Conservation (phyloP, 2,888 invertebrate genomes). For the Protophormia terraenovae region DNA sequence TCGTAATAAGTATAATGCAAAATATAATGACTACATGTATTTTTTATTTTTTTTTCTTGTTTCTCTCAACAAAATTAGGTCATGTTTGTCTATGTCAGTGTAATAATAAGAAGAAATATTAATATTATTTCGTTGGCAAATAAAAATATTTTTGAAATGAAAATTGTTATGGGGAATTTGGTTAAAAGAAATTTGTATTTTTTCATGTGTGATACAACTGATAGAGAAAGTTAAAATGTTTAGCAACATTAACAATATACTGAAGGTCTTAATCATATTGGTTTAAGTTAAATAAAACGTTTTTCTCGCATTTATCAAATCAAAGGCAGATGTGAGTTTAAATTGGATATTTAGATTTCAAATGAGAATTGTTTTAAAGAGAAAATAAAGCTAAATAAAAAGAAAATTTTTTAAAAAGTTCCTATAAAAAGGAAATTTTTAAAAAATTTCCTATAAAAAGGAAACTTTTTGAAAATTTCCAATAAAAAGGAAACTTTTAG, state of each 20-base stretch:
- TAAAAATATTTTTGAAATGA: neutral
- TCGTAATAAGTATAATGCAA: constrained; percentile 10
- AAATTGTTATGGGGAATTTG: neutral
- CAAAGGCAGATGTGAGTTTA: neutral
- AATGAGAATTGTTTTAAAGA: neutral
- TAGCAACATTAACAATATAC: neutral
- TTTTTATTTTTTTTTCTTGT: neutral
- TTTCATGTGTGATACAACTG: neutral
- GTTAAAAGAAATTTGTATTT: neutral
- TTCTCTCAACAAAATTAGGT: neutral
- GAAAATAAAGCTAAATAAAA: neutral
- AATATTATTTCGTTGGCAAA: neutral
- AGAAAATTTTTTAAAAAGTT: too few species aligned
- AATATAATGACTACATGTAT: too few species aligned
- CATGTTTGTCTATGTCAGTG: neutral
- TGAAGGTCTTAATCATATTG: too few species aligned
- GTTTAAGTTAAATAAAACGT: neutral
- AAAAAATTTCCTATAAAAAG: too few species aligned
- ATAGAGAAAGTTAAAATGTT: neutral
- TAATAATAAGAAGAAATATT: neutral
- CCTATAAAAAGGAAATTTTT: too few species aligned
- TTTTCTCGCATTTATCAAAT: neutral
- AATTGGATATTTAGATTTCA: neutral
- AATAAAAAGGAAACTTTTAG: too few species aligned
- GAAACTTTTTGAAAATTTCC: too few species aligned